phyloP scores from a whole-genome alignment of 1,140 invertebrate species.

The Bombus waltoni region DNA sequence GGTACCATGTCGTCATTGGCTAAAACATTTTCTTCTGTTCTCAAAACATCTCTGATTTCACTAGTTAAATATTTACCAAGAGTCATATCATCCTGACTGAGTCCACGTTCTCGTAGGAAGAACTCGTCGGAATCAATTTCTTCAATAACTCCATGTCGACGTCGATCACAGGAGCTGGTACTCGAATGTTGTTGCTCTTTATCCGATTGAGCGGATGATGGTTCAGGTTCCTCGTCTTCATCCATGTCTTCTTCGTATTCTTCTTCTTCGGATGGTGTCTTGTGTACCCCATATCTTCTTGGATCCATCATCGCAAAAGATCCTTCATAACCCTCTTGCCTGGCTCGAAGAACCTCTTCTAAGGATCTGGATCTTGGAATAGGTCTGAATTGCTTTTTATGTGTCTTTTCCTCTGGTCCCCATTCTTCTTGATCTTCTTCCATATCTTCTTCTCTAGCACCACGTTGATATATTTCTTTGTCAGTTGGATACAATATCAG shows the following conservation, averaged over 20 bases:
- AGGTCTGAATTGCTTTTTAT: conserved; percentile 44
- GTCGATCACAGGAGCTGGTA: conserved; percentile 81
- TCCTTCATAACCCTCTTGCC: conserved; percentile 59
- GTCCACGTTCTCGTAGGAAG: conserved; percentile 90
- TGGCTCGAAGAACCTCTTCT: conserved; percentile 42
- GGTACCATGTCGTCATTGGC: conserved; percentile 74
- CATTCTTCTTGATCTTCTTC: conserved; percentile 42
- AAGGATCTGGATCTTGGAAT: conserved; percentile 50
- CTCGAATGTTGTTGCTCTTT: conserved; percentile 81
- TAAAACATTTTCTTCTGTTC: conserved; percentile 85
- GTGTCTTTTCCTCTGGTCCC: conserved; percentile 13
- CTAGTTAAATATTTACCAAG: conserved; percentile 88
- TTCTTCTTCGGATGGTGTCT: conserved; percentile 52
- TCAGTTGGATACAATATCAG: conserved; percentile 29
- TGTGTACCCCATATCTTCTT: conserved; percentile 60
- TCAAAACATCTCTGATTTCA: conserved; percentile 91
- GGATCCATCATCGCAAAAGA: conserved; percentile 74
- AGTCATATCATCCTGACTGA: conserved; percentile 91
- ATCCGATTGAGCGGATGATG: conserved; percentile 76
- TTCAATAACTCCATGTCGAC: conserved; percentile 87
- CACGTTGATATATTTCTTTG: conserved; percentile 5
- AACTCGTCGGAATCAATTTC: conserved; percentile 94
- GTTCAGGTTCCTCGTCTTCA: conserved; percentile 65
- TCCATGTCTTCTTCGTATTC: conserved; percentile 62
- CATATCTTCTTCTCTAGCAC: conserved; percentile 8